Evolutionary conservation across 2,113 vertebrate genomes (phyloP).

Genomic region (Gambusia holbrooki): DNA sequence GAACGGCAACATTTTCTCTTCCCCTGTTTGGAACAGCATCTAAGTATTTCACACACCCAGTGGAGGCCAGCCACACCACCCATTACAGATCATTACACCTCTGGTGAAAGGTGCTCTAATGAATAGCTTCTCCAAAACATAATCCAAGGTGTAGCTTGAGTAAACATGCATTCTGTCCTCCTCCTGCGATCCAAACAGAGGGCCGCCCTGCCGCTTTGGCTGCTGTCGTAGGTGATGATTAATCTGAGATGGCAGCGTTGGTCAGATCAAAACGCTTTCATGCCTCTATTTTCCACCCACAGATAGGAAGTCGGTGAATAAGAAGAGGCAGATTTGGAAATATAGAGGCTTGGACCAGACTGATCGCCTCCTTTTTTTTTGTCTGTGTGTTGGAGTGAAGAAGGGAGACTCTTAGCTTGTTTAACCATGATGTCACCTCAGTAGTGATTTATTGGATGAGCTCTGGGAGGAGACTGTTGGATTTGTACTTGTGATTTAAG

Average conservation of each 20-base stretch:
- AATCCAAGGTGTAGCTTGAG: constrained; percentile 1
- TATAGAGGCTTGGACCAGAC: background rate
- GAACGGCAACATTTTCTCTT: constrained; percentile 30
- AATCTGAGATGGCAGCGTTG: constrained; percentile 34
- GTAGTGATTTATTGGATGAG: constrained; percentile 71
- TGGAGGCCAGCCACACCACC: constrained; percentile 50
- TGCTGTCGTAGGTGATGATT: constrained; percentile 58
- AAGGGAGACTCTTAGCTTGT: constrained; percentile 61
- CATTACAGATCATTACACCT: constrained; percentile 55
- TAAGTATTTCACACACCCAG: constrained; percentile 56
- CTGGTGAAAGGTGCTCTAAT: constrained; percentile 21
- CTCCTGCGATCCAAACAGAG: constrained; percentile 23
- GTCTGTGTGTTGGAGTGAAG: constrained; percentile 5
- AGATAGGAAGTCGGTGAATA: constrained; percentile 9
- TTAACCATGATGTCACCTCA: constrained; percentile 71
- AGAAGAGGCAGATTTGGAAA: background rate
- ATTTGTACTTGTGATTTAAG: constrained; percentile 51
- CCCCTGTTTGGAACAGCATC: constrained; percentile 42
- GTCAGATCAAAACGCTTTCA: constrained; percentile 47
- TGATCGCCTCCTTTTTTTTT: background rate
- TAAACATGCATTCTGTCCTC: constrained; percentile 1
- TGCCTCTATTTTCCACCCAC: constrained; percentile 47
- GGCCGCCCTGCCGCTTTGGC: constrained; percentile 54
- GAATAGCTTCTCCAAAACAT: constrained; percentile 7
- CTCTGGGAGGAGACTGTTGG: constrained; percentile 61